These are phyloP conservation scores for Subacronicta megacephala DNA, from an alignment of 2,888 invertebrate genomes.

Conservation along the genomic window DNA sequence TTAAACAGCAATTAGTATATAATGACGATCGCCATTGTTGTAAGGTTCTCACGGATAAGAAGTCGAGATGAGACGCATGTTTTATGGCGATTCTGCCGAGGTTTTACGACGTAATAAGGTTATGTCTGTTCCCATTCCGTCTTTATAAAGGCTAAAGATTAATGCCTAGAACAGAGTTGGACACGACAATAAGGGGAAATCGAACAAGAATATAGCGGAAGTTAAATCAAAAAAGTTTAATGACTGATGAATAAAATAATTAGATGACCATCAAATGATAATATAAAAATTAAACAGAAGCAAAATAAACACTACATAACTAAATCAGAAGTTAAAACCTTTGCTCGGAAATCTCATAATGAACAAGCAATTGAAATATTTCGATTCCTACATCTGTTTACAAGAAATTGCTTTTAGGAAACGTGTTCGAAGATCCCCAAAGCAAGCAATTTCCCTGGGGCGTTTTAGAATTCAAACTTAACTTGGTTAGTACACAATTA, in stretches of 20 bases:
- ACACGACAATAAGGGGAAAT: conserved; percentile 32
- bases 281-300: not conserved
- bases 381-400: conserved; percentile 1
- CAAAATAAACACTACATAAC: not conserved
- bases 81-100: conserved; percentile 53
- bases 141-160: conserved; percentile 38
- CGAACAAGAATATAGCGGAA: conserved; percentile 22
- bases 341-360: conserved; percentile 1
- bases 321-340: not conserved
- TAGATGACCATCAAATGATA: no score
- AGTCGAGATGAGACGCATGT: conserved; percentile 47
- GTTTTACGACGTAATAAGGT: conserved; percentile 61
- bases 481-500: conserved; percentile 49
- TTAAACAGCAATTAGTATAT: conserved; percentile 68
- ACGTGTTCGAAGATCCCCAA: conserved; percentile 27
- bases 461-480: conserved; percentile 37
- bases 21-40: conserved; percentile 71
- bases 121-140: conserved; percentile 49
- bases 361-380: conserved; percentile 21
- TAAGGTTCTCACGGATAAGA: conserved; percentile 69
- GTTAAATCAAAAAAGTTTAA: no score
- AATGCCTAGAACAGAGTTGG: conserved; percentile 31
- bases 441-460: conserved; percentile 25
- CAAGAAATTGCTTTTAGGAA: conserved; percentile 33
- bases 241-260: no score